Base-by-base conservation (phyloP, 2,113 vertebrate genomes). In the Rhinogobius similis region DNA sequence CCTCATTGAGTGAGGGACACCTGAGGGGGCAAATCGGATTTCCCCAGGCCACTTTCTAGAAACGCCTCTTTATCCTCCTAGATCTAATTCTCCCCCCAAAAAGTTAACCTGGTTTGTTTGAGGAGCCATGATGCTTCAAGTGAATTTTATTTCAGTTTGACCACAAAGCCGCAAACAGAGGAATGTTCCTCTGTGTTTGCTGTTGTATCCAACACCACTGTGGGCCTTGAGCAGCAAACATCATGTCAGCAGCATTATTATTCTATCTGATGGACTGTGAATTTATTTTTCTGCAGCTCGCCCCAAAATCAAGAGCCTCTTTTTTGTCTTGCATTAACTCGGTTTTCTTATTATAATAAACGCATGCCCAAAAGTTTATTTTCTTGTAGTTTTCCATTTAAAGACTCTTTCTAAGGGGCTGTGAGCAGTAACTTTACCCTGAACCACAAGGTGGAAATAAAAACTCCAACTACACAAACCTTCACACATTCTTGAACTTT, bases 341-440 rank as follows among this genome's bases (percentile, higher is more conserved):
- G 81, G 26, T 62, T 82, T 78, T 32, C 56, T 0, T 64, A 53
- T 78, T 69, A 88, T 78, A 84, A 86, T 78, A 88, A 88, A 86
- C 81, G 72, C 73, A n/a, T 44, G 44, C 36, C 0, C 53, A 0
- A n/a, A 0, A 55, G 77, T 84, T 88, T 86, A 64, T 78, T 82
- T 84, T 86, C 65, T 46, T 59, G 44, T 69, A 59, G 72, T 78
- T 81, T 83, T 79, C 77, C 72, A 29, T 72, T 72, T 41, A 67
- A 52, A 44, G 29, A 67, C 72, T 27, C 8, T 70, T 56, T 67
- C 59, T 83, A 71, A 65, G 64, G 27, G 36, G 73, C 52, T 20
- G 44, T 73, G 75, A 70, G 12, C 73, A 24, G 70, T 76, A 38
- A 84, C 72, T 75, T 77, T 62, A 66, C 12, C 0, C 56, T 78